Base-by-base conservation (phyloP, 1,140 invertebrate species). In the Gyrodactylus salaris region DNA sequence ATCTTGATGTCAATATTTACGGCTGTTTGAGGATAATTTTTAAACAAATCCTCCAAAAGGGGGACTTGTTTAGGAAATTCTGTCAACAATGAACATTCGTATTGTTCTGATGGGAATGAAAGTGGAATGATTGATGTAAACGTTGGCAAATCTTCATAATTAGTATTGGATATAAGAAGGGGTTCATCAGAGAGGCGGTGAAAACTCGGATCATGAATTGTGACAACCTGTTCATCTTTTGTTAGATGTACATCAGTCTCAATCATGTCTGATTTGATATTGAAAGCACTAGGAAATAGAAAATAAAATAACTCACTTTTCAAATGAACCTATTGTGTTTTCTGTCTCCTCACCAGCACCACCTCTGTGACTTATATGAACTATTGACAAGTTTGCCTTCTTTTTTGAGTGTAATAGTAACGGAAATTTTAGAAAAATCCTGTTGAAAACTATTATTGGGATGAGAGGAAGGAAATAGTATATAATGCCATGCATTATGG, bases 371-470 rank as follows among this genome's bases (percentile, higher is more conserved):
- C 34, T 54, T 16, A 54, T 54, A 54, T 54, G 34, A 54, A 54
- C 7, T 16, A 54, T 54, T 16, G 34, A 54, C 7, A 54, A 54
- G n/a, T 54, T 1, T 74, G 20, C 21, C 20, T 72, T 73, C n/a
- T 73, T 26, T n/a, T 22, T 22, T 23, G 20, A 19, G 75, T 22
- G 22, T 76, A 22, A 76, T 74, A 23, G 27, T 74, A 26, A n/a
- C 22, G 16, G 1, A 76, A 21, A 1, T 20, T 25, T 72, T 0
- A 24, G 21, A 21, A 26, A 34, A 26, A 70, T 21, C 70, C 2
- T 22, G 26, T 16, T 70, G 69, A 34, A n/a, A 74, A 74, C 27
- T 21, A 25, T 24, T 22, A 7, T 7, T 26, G 24, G 69, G n/a
- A n/a, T n/a, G n/a, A n/a, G n/a, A n/a, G n/a, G n/a, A n/a, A n/a